phyloP scores from a whole-genome alignment of 2,113 vertebrate genomes.

The Penelope pileata region DNA sequence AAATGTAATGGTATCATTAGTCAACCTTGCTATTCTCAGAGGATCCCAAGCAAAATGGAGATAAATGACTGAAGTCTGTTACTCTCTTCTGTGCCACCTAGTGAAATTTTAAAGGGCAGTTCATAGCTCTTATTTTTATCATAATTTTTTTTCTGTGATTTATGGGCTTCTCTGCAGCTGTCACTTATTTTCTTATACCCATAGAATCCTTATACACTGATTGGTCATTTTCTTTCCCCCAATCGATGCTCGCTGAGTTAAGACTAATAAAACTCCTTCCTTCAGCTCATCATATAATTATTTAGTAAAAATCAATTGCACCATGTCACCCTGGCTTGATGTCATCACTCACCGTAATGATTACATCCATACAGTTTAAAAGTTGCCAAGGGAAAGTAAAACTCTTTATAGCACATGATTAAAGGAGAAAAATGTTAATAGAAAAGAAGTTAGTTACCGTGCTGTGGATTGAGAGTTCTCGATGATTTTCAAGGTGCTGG shows the following conservation, averaged over 20 bases:
- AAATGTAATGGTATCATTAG: constrained; percentile 54
- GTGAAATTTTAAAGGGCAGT: constrained; percentile 68
- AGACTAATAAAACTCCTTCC: constrained; percentile 70
- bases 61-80: constrained; percentile 45
- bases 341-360: constrained; percentile 73
- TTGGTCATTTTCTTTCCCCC: constrained; percentile 56
- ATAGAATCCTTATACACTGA: background rate
- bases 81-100: constrained; percentile 27
- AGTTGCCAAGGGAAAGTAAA: constrained; percentile 71
- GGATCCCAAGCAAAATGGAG: constrained; percentile 55
- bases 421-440: constrained; percentile 64
- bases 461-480: constrained; percentile 17
- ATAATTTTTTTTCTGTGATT: constrained; percentile 54
- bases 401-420: constrained; percentile 59
- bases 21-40: constrained; percentile 53
- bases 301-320: constrained; percentile 73
- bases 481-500: constrained; percentile 19
- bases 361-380: constrained; percentile 65
- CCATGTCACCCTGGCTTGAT: constrained; percentile 64
- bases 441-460: background rate
- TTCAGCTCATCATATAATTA: constrained; percentile 73
- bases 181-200: constrained; percentile 54
- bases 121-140: constrained; percentile 46
- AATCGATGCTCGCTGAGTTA: constrained; percentile 62
- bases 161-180: constrained; percentile 55